Percentiles rank a stretch among this genome's conserved stretches.
Conservation (phyloP, 1,140 invertebrate genomes). For the Gyrodactylus salaris region DNA sequence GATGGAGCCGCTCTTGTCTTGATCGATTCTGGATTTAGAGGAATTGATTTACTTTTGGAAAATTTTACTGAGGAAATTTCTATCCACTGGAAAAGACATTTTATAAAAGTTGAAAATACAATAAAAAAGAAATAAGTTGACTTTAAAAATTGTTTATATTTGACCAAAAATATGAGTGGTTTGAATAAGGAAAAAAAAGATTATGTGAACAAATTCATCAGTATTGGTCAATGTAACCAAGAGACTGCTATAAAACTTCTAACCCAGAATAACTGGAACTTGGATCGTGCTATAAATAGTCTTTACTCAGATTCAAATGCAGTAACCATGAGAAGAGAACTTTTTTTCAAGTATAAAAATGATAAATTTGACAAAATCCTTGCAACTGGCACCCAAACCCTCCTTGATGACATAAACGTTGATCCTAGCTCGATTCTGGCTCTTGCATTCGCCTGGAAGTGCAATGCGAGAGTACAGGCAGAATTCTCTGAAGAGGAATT, state of each 20-base stretch:
- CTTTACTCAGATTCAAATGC: neutral
- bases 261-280: neutral
- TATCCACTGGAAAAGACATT: neutral
- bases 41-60: neutral
- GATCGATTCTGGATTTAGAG: constrained; percentile 32
- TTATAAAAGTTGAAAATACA: neutral
- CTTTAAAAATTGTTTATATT: neutral
- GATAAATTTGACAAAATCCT: neutral
- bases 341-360: neutral
- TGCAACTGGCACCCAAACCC: neutral
- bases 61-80: neutral
- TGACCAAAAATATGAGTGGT: neutral
- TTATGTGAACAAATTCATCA: neutral
- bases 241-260: neutral
- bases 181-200: neutral
- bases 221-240: neutral
- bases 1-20: constrained; percentile 29
- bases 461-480: neutral
- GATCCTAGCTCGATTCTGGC: neutral
- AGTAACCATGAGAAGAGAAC: neutral
- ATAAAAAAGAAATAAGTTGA: neutral
- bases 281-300: neutral
- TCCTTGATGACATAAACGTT: neutral
- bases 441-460: neutral
- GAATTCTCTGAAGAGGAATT: neutral